Conservation (phyloP, 2,113 vertebrate genomes). For the Aegithalos caudatus region DNA sequence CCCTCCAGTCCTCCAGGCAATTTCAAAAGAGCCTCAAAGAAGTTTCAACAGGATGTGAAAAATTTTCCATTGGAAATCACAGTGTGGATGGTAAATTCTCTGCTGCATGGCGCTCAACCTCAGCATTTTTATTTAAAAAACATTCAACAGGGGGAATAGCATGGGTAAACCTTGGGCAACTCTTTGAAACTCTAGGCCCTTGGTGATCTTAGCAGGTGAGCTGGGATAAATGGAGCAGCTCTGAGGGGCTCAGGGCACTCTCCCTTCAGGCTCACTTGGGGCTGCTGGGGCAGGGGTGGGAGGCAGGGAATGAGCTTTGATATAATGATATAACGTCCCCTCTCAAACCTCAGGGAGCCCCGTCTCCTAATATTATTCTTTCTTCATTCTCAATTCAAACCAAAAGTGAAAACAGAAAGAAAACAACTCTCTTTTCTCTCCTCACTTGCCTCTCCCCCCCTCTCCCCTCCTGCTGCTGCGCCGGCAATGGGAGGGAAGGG, state of each 20-base stretch:
- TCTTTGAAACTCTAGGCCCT: slow-evolving; percentile 52
- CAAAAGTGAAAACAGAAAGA: slow-evolving; percentile 67
- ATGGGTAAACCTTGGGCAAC: neutral
- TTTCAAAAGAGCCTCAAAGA: neutral
- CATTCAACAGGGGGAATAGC: neutral
- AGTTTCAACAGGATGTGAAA: neutral
- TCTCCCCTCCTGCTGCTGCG: neutral
- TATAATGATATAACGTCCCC: slow-evolving; percentile 28
- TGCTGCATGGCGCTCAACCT: neutral
- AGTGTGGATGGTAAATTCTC: neutral
- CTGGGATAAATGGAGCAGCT: slow-evolving; percentile 34
- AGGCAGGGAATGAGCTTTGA: slow-evolving; percentile 58
- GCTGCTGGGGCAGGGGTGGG: neutral
- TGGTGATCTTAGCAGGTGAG: slow-evolving; percentile 64
- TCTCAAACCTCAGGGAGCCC: slow-evolving; percentile 49
- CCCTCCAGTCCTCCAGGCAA: neutral
- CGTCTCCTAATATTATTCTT: slow-evolving; percentile 44
- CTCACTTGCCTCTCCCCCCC: neutral
- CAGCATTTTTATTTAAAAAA: neutral
- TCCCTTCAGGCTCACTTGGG: neutral
- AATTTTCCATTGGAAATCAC: neutral
- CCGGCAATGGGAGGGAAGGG: neutral
- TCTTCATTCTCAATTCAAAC: slow-evolving; percentile 68
- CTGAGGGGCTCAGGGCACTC: neutral
- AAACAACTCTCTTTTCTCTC: slow-evolving; percentile 1